These are phyloP conservation scores for Sarcophaga carnaria DNA, from an alignment of 2,888 invertebrate genomes.

Conservation along the genomic window DNA sequence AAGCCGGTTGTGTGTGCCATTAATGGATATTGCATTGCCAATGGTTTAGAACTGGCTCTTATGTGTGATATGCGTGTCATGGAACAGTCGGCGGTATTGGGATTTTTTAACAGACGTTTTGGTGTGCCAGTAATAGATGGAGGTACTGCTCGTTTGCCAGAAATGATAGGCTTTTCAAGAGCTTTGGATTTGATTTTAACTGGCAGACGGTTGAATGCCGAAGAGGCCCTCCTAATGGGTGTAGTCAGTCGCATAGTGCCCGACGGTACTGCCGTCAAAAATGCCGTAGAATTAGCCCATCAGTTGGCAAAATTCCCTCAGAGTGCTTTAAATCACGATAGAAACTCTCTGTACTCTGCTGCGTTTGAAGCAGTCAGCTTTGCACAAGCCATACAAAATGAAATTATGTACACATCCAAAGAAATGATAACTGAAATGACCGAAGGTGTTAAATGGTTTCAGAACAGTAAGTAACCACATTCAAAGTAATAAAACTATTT, in stretches of 20 bases:
- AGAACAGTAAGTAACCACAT: slow-evolving; percentile 82
- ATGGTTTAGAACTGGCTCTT: slow-evolving; percentile 94
- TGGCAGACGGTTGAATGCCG: slow-evolving; percentile 89
- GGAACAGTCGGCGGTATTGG: slow-evolving; percentile 91
- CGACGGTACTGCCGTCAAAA: slow-evolving; percentile 92
- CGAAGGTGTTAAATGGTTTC: slow-evolving; percentile 87
- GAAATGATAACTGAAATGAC: slow-evolving; percentile 86
- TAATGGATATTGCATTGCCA: slow-evolving; percentile 94
- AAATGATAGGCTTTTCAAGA: slow-evolving; percentile 91
- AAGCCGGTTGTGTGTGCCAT: slow-evolving; percentile 96
- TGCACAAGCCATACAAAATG: slow-evolving; percentile 85
- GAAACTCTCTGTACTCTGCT: slow-evolving; percentile 84
- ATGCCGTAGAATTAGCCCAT: slow-evolving; percentile 88
- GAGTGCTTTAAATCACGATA: slow-evolving; percentile 81
- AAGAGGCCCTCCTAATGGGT: slow-evolving; percentile 92
- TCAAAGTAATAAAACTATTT: too few relatives aligned
- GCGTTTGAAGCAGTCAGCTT: slow-evolving; percentile 87
- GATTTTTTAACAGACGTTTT: slow-evolving; percentile 93
- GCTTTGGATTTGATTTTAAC: slow-evolving; percentile 95
- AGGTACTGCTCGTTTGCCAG: slow-evolving; percentile 91
- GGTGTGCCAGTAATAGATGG: slow-evolving; percentile 93
- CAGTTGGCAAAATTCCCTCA: slow-evolving; percentile 92
- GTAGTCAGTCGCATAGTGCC: slow-evolving; percentile 90
- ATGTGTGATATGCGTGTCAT: slow-evolving; percentile 95
- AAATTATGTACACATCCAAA: slow-evolving; percentile 85